These are phyloP conservation scores for Meteorus cinctellus DNA, from an alignment of 2,888 invertebrate species.

Conservation along the genomic window DNA sequence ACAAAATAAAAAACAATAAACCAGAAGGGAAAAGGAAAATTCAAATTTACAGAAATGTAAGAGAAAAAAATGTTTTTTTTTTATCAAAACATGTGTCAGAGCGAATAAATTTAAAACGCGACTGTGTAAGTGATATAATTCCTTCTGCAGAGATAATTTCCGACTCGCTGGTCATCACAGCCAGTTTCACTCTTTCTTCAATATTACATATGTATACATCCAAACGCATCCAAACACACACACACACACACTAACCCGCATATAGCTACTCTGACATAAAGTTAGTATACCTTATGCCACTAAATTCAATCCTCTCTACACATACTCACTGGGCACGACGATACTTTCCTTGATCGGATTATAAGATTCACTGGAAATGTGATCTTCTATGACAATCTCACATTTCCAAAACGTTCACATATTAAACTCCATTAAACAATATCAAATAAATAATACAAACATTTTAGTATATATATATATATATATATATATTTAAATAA, in stretches of 20 bases:
- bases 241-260: neutral
- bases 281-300: conserved; percentile 18
- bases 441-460: neutral
- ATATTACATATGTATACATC: neutral
- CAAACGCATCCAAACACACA: neutral
- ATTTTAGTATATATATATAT: no score
- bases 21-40: neutral
- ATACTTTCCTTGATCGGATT: conserved; percentile 41
- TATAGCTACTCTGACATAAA: neutral
- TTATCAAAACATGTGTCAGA: neutral
- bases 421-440: conserved; percentile 1
- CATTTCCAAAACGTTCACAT: neutral
- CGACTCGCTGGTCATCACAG: conserved; percentile 35
- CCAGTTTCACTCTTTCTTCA: conserved; percentile 30
- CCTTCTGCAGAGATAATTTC: conserved; percentile 28
- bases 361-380: conserved; percentile 34
- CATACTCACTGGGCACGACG: conserved; percentile 14
- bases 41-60: neutral
- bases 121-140: neutral
- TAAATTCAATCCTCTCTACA: conserved; percentile 34
- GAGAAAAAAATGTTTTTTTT: neutral
- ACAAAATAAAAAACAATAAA: neutral
- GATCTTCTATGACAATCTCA: conserved; percentile 22
- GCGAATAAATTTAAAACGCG: conserved; percentile 4
- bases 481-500: neutral